Evolutionary conservation across 2,113 vertebrate genomes (phyloP).

Genomic region (Halcyon senegalensis): DNA sequence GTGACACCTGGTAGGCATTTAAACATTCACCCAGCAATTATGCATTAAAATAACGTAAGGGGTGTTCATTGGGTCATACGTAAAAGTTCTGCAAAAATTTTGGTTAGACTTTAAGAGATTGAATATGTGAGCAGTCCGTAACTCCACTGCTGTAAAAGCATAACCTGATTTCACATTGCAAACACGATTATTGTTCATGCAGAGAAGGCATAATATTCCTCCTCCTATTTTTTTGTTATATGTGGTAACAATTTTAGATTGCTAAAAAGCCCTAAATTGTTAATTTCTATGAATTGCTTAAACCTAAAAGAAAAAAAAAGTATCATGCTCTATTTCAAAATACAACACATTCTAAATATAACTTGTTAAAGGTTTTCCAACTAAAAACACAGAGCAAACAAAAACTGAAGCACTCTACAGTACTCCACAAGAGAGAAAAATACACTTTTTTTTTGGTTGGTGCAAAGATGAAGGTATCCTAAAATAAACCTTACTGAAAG

Average conservation of each 20-base stretch:
- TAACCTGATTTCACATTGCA: neutral
- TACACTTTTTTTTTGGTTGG: neutral
- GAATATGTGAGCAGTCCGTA: neutral
- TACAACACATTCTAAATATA: neutral
- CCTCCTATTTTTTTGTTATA: neutral
- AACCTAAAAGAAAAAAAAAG: neutral
- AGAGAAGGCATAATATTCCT: neutral
- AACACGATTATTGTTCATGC: neutral
- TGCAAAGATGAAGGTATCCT: neutral
- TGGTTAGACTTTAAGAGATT: neutral
- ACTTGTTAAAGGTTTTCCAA: neutral
- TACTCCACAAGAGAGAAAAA: neutral
- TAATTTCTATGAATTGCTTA: neutral
- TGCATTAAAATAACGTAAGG: neutral
- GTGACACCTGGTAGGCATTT: neutral
- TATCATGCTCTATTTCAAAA: neutral
- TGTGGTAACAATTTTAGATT: neutral
- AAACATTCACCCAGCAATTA: neutral
- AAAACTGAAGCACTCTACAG: neutral
- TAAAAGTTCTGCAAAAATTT: neutral
- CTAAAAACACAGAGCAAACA: neutral
- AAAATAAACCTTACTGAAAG: neutral
- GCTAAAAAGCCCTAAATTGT: neutral
- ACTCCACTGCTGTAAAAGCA: neutral
- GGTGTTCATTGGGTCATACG: accelerated